Evolutionary conservation across 2,797 vertebrate genomes (phyloP).

Genomic region (Rhinogobio ventralis): DNA sequence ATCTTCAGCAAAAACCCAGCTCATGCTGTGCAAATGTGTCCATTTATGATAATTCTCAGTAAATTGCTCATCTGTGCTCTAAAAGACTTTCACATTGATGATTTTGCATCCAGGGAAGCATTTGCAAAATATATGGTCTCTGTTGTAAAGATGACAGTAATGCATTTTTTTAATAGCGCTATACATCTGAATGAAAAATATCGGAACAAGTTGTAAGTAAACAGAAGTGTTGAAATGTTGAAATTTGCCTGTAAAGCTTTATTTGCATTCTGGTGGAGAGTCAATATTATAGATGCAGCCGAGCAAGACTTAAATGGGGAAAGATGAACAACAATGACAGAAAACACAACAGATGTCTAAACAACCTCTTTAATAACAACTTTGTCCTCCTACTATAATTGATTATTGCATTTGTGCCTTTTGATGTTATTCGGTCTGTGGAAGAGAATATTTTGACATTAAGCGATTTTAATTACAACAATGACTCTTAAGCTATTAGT

Average conservation of each 20-base stretch:
- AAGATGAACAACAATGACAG: slow-evolving; percentile 12
- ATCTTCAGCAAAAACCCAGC: slow-evolving; percentile 3
- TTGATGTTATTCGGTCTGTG: slow-evolving; percentile 14
- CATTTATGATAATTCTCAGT: background rate
- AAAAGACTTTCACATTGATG: slow-evolving; percentile 3
- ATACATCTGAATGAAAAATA: slow-evolving; percentile 16
- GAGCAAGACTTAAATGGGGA: slow-evolving; percentile 2
- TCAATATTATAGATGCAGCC: slow-evolving; percentile 3
- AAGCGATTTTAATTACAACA: slow-evolving; percentile 39
- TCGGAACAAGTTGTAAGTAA: background rate
- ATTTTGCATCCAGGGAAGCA: background rate
- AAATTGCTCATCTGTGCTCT: background rate
- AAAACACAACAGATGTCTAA: slow-evolving; percentile 32
- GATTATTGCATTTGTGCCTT: slow-evolving; percentile 21
- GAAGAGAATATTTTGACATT: slow-evolving; percentile 21
- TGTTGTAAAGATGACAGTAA: slow-evolving; percentile 5
- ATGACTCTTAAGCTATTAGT: slow-evolving; percentile 44
- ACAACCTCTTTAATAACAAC: slow-evolving; percentile 38
- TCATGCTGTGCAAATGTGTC: background rate
- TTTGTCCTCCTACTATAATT: slow-evolving; percentile 13
- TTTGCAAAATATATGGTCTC: background rate
- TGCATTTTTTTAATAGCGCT: background rate
- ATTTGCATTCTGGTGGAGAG: slow-evolving; percentile 12
- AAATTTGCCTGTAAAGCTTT: background rate
- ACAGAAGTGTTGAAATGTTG: background rate